phyloP scores from a whole-genome alignment of 2,888 invertebrate genomes.

The Ormia ochracea region DNA sequence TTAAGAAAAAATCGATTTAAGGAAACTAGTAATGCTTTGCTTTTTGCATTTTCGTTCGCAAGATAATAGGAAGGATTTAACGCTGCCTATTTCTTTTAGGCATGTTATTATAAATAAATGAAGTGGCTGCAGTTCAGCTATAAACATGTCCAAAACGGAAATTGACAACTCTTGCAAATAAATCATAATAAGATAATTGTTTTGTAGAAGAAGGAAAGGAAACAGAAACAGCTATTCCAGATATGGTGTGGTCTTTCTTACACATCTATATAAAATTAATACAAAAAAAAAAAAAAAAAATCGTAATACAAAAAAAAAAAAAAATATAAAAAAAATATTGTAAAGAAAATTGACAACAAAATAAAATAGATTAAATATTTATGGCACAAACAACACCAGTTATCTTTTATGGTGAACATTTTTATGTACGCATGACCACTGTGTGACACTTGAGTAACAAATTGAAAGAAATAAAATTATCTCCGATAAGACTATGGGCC shows the following conservation, averaged over 20 bases:
- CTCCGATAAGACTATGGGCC: no score
- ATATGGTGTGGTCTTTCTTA: slow-evolving; percentile 27
- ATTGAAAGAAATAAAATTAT: no score
- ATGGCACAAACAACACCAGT: not conserved
- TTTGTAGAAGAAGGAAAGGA: not conserved
- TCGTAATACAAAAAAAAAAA: not conserved
- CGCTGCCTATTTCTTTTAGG: not conserved
- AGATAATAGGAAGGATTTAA: slow-evolving; percentile 45
- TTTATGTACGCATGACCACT: not conserved
- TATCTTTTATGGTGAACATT: not conserved
- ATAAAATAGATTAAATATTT: slow-evolving; percentile 22
- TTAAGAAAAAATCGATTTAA: not conserved
- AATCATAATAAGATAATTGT: slow-evolving; percentile 54
- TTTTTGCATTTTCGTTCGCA: not conserved
- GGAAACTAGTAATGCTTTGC: not conserved
- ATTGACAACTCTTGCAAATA: slow-evolving; percentile 49
- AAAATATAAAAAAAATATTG: not conserved
- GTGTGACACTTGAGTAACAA: not conserved
- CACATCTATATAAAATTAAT: not conserved
- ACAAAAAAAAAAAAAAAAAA: not conserved
- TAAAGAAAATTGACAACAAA: slow-evolving; percentile 2
- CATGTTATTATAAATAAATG: not conserved
- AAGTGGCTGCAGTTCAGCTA: slow-evolving; percentile 20
- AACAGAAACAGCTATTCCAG: slow-evolving; percentile 1
- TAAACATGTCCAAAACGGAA: slow-evolving; percentile 50